Percentiles rank a stretch among this genome's conserved stretches.
Conservation (phyloP, 2,888 invertebrate genomes). For the Rugalucina vietnamica region DNA sequence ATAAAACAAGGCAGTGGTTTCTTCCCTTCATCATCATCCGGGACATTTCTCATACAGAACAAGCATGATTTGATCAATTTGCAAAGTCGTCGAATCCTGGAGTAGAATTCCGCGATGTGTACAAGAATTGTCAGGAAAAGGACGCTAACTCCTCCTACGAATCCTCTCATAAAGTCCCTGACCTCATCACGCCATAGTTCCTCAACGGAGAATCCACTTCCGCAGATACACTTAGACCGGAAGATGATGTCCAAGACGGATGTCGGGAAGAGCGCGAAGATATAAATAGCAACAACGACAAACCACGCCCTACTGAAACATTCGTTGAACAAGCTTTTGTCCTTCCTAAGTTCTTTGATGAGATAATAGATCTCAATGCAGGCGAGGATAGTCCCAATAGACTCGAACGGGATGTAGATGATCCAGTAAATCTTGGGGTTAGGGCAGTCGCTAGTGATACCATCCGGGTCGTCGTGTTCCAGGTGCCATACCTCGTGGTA, state of each 20-base stretch:
- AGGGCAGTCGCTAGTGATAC: background rate
- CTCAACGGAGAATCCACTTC: constrained; percentile 16
- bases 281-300: constrained; percentile 23
- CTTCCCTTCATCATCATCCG: background rate
- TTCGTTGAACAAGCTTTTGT: constrained; percentile 15
- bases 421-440: constrained; percentile 25
- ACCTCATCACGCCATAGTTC: constrained; percentile 14
- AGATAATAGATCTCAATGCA: constrained; percentile 23
- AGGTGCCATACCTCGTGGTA: background rate
- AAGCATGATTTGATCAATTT: background rate
- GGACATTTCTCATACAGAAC: background rate
- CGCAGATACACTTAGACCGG: constrained; percentile 26
- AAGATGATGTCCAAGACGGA: constrained; percentile 34
- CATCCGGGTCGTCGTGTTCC: background rate
- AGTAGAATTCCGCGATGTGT: constrained; percentile 9
- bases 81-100: background rate
- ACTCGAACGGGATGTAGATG: constrained; percentile 21
- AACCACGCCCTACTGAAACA: constrained; percentile 26
- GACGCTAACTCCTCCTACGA: constrained; percentile 30
- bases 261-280: constrained; percentile 24
- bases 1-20: too few relatives aligned
- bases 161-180: constrained; percentile 17
- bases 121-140: constrained; percentile 21
- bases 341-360: constrained; percentile 2
- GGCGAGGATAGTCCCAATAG: constrained; percentile 17